Percentiles rank a stretch among this genome's conserved stretches.
phyloP scores from a whole-genome alignment of 2,797 vertebrate genomes.

The Parotocinclus haroldoi region DNA sequence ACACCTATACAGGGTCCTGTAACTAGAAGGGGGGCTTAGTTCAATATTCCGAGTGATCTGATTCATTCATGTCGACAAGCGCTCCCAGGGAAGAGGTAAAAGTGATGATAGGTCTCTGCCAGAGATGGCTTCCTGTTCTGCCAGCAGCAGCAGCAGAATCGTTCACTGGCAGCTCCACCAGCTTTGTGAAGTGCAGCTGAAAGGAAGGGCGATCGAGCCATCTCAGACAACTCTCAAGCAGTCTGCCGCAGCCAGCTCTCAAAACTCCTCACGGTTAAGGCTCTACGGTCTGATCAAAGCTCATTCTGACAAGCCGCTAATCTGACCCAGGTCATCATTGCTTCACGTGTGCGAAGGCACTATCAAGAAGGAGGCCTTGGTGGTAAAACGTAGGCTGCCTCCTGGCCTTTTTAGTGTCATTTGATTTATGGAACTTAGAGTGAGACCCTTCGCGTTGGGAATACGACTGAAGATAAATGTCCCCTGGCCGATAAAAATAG shows the following conservation, averaged over 20 bases:
- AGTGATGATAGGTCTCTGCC: constrained; percentile 23
- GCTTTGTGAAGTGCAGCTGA: constrained; percentile 28
- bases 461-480: constrained; percentile 53
- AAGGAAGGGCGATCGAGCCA: too few species aligned
- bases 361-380: constrained; percentile 46
- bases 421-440: constrained; percentile 66
- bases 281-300: constrained; percentile 23
- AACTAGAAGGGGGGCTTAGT: constrained; percentile 11
- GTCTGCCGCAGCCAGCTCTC: neutral
- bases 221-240: too few species aligned
- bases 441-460: constrained; percentile 52
- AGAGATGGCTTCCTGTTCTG: constrained; percentile 23
- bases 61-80: constrained; percentile 21
- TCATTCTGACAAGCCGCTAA: constrained; percentile 22
- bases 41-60: constrained; percentile 23
- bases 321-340: constrained; percentile 49
- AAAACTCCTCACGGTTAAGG: constrained; percentile 28
- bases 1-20: constrained; percentile 7
- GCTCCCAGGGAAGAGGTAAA: constrained; percentile 28
- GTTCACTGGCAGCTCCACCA: neutral
- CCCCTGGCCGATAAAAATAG: constrained; percentile 48
- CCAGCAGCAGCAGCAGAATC: constrained; percentile 22
- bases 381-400: constrained; percentile 19
- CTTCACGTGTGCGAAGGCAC: constrained; percentile 49
- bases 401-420: constrained; percentile 46